Percentiles rank a stretch among this genome's conserved stretches.
These are phyloP conservation scores for Manis pentadactyla DNA, from an alignment of 2,797 vertebrate species.

Conservation along the genomic window DNA sequence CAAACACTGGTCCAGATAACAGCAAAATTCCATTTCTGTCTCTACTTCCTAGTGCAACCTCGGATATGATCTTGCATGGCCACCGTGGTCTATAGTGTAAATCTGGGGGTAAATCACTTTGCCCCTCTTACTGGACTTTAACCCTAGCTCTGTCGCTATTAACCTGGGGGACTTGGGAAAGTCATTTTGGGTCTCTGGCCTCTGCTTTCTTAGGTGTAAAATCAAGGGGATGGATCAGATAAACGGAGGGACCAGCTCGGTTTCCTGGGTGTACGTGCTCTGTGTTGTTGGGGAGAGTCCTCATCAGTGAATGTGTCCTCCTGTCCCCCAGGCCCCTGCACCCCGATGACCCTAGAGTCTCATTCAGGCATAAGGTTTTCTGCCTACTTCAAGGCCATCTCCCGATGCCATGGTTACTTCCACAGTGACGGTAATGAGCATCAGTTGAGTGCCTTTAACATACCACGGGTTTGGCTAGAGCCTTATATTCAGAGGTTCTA, in stretches of 20 bases:
- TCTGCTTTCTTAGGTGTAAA: background rate
- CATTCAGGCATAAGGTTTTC: background rate
- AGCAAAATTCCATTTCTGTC: background rate
- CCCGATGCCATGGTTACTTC: background rate
- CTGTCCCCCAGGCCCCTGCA: background rate
- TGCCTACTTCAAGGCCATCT: background rate
- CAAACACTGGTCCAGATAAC: rapidly evolving
- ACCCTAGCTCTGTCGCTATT: background rate
- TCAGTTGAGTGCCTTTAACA: background rate
- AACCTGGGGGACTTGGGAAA: background rate
- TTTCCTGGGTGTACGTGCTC: background rate
- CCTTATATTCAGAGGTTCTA: background rate
- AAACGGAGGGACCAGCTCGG: background rate
- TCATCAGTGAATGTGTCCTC: background rate
- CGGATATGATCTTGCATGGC: background rate
- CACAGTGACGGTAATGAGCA: background rate
- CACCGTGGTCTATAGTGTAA: background rate
- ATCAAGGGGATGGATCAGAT: background rate
- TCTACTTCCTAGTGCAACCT: background rate
- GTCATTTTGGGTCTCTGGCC: background rate
- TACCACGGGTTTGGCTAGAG: background rate
- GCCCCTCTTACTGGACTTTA: background rate
- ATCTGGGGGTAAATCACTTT: no score
- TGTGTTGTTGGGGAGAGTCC: background rate
- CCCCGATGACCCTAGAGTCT: background rate